phyloP scores from a whole-genome alignment of 1,140 invertebrate genomes.

The Gonatopus flavifemur region DNA sequence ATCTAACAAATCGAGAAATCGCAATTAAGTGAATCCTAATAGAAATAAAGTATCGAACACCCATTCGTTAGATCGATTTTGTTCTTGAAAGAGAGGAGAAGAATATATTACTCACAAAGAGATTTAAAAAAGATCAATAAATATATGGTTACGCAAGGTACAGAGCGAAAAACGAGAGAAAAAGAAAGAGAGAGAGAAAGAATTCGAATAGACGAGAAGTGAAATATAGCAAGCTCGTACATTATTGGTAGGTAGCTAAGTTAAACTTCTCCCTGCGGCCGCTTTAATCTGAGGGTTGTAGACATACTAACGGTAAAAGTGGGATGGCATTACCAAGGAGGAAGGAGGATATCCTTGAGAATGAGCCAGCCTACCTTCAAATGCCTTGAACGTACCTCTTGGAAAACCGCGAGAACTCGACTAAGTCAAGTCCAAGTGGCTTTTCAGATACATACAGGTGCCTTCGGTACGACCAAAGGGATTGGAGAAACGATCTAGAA shows the following conservation, averaged over 20 bases:
- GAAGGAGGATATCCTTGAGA: not conserved
- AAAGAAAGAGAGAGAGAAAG: not conserved
- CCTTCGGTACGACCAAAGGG: slow-evolving; percentile 14
- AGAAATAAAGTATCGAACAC: no score
- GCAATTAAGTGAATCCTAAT: no score
- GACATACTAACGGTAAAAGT: not conserved
- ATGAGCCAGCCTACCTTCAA: not conserved
- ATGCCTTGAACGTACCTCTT: not conserved
- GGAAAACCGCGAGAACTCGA: slow-evolving; percentile 21
- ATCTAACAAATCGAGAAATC: no score
- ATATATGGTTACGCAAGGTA: no score
- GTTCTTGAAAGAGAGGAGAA: no score
- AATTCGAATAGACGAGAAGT: slow-evolving; percentile 17
- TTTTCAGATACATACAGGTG: slow-evolving; percentile 9
- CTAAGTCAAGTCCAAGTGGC: slow-evolving; percentile 17
- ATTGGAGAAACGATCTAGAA: no score
- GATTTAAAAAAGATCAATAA: no score
- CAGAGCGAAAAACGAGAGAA: no score
- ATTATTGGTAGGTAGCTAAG: slow-evolving; percentile 10
- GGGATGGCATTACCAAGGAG: not conserved
- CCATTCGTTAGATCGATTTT: no score
- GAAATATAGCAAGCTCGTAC: slow-evolving; percentile 3
- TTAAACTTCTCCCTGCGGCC: slow-evolving; percentile 10
- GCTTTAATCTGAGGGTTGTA: slow-evolving; percentile 11
- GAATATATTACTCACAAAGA: no score